Evolutionary conservation across 2,888 invertebrate species (phyloP).

Genomic region (Luperina nickerlii): DNA sequence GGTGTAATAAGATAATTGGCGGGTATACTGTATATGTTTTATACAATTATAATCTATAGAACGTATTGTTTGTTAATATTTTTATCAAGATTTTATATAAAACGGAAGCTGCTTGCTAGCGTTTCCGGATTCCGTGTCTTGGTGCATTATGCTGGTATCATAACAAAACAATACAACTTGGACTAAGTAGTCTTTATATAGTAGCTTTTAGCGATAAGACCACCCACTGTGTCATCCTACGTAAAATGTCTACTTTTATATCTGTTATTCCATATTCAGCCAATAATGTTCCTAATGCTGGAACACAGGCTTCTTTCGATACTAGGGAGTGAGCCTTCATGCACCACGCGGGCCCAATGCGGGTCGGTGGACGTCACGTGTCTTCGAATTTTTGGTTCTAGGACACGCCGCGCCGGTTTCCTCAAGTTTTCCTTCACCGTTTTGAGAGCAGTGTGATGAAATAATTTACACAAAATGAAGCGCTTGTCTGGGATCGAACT

Average conservation of each 20-base stretch:
- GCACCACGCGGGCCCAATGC: no score
- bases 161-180: not conserved
- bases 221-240: not conserved
- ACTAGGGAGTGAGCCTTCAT: no score
- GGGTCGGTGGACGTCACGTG: no score
- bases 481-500: no score
- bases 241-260: not conserved
- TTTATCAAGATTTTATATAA: slow-evolving; percentile 12
- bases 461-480: no score
- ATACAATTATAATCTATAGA: slow-evolving; percentile 12
- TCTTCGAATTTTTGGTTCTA: no score
- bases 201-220: not conserved
- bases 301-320: no score
- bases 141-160: not conserved
- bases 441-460: no score
- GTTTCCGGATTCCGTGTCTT: slow-evolving; percentile 20
- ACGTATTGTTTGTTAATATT: slow-evolving; percentile 11
- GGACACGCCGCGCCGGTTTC: no score
- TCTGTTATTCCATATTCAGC: no score
- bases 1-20: slow-evolving; percentile 40
- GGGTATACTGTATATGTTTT: slow-evolving; percentile 2
- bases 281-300: no score
- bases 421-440: no score
- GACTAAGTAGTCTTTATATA: not conserved
- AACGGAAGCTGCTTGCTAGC: slow-evolving; percentile 23